Conservation (phyloP, 1,140 invertebrate genomes). For the Macrotrachela quadricornifera region DNA sequence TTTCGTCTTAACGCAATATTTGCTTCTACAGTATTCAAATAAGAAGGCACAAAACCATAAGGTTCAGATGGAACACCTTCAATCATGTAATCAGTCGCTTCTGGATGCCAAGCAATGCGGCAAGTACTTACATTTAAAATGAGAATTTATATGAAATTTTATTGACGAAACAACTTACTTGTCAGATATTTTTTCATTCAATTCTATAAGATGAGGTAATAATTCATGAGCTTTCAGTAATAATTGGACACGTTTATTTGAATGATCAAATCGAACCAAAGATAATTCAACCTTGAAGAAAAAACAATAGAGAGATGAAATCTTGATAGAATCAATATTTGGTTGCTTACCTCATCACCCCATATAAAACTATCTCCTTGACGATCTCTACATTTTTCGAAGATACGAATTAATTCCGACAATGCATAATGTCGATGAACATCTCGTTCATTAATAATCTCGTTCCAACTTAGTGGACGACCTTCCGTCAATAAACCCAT, state of each 20-base stretch:
- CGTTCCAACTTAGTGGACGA: conserved; percentile 74
- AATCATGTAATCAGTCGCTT: conserved; percentile 95
- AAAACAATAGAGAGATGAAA: too few relatives aligned
- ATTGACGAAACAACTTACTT: neutral
- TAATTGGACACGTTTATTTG: conserved; percentile 53
- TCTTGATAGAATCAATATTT: too few relatives aligned
- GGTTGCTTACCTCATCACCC: conserved; percentile 50
- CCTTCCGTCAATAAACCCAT: conserved; percentile 91
- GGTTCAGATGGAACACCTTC: conserved; percentile 94
- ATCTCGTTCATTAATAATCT: conserved; percentile 66
- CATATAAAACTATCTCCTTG: conserved; percentile 88
- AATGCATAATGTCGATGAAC: conserved; percentile 78
- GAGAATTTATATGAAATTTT: too few relatives aligned
- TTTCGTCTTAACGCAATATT: conserved; percentile 68
- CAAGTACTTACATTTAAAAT: too few relatives aligned
- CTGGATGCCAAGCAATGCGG: conserved; percentile 55
- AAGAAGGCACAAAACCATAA: conserved; percentile 51
- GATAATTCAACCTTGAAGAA: conserved; percentile 65
- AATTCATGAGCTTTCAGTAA: conserved; percentile 58
- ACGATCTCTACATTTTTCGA: conserved; percentile 57
- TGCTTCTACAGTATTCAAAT: conserved; percentile 90
- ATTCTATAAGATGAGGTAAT: conserved; percentile 50
- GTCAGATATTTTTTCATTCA: conserved; percentile 38
- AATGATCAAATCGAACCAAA: conserved; percentile 78
- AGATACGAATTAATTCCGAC: conserved; percentile 75